Evolutionary conservation across 2,888 invertebrate species (phyloP).

Genomic region (Oxyteleia sp.): DNA sequence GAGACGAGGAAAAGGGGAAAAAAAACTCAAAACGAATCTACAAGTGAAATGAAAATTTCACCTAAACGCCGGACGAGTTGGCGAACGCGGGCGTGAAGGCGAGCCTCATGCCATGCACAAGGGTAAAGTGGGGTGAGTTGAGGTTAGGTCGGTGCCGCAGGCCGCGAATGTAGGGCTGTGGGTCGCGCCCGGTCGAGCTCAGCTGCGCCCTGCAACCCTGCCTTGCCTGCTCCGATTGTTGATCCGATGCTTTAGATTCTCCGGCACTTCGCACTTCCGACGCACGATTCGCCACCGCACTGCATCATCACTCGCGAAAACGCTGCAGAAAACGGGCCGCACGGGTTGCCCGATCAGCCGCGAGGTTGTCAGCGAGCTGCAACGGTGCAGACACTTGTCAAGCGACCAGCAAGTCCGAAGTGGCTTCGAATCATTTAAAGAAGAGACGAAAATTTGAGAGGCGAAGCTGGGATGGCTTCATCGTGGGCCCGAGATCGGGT

Average conservation of each 20-base stretch:
- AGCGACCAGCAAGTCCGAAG: no score
- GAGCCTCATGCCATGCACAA: slow-evolving; percentile 61
- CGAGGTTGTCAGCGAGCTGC: no score
- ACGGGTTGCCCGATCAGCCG: no score
- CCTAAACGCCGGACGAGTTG: slow-evolving; percentile 35
- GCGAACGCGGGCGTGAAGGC: slow-evolving; percentile 68
- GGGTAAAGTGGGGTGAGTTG: slow-evolving; percentile 79
- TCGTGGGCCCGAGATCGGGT: no score
- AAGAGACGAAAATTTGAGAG: no score
- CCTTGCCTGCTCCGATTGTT: slow-evolving; percentile 56
- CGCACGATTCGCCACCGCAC: slow-evolving; percentile 13
- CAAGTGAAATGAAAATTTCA: slow-evolving; percentile 67
- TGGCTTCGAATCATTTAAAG: no score
- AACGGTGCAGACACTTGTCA: no score
- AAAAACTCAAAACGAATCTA: neutral
- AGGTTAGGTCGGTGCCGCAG: slow-evolving; percentile 86
- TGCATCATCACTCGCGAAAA: slow-evolving; percentile 41
- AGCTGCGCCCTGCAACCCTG: slow-evolving; percentile 82
- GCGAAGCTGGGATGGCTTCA: no score
- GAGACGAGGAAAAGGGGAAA: neutral
- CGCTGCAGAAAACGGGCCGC: no score
- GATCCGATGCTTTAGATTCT: slow-evolving; percentile 19
- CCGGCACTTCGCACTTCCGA: slow-evolving; percentile 33
- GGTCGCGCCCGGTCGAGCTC: slow-evolving; percentile 87
- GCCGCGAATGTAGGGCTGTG: slow-evolving; percentile 87